phyloP scores from a whole-genome alignment of 2,888 invertebrate species.

The Listrodromus nycthemerus region DNA sequence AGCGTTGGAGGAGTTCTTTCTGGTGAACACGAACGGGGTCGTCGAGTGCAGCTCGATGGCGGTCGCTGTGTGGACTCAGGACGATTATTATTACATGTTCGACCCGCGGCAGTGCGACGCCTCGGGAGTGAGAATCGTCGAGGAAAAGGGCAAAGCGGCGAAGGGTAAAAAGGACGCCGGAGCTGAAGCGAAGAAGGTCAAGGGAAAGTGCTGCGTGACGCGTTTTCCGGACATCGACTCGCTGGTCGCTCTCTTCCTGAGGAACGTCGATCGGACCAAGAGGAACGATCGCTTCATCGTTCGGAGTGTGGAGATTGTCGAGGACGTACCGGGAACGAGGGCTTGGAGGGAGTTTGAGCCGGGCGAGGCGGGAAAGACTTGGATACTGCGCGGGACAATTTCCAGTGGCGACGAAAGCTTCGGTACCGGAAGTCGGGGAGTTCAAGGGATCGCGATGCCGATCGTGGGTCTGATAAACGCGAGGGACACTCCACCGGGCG shows the following conservation, averaged over 20 bases:
- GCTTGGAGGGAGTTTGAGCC: constrained; percentile 78
- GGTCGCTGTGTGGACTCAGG: constrained; percentile 87
- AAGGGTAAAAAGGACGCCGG: constrained; percentile 63
- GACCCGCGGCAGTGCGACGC: constrained; percentile 86
- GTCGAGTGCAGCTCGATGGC: constrained; percentile 78
- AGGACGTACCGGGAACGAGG: constrained; percentile 78
- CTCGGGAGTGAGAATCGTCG: constrained; percentile 77
- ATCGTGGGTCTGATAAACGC: constrained; percentile 82
- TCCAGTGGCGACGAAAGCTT: constrained; percentile 77
- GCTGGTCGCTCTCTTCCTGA: constrained; percentile 71
- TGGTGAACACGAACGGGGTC: constrained; percentile 76
- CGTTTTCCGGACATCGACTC: constrained; percentile 73
- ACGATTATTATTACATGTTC: constrained; percentile 87
- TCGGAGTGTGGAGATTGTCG: constrained; percentile 72
- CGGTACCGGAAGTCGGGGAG: constrained; percentile 81
- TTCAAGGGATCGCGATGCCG: constrained; percentile 84
- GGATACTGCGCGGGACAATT: constrained; percentile 77
- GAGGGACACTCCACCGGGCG: constrained; percentile 75
- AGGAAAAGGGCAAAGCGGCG: constrained; percentile 69
- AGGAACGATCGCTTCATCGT: constrained; percentile 78
- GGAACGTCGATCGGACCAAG: constrained; percentile 73
- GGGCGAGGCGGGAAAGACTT: constrained; percentile 74
- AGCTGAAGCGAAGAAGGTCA: constrained; percentile 64
- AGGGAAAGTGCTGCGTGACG: constrained; percentile 79
- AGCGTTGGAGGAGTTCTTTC: constrained; percentile 79